Conservation (phyloP, 2,113 vertebrate genomes). For the Alaudala cheleensis region DNA sequence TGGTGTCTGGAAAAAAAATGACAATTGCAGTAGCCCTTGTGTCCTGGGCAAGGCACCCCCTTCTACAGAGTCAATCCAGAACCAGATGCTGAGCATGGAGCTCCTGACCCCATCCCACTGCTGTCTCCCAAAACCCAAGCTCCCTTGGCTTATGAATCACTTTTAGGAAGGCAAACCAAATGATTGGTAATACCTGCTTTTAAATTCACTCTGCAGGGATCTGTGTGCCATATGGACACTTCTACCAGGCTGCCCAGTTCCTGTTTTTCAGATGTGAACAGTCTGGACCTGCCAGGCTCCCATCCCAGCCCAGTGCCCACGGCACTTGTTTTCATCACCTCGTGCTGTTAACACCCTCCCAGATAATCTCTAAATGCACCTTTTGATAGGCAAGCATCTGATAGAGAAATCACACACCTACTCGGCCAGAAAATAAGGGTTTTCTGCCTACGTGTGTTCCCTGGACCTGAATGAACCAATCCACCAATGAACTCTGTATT, state of each 20-base stretch:
- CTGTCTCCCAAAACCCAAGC: not conserved
- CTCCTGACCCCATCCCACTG: not conserved
- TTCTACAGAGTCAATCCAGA: not conserved
- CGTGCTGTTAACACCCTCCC: not conserved
- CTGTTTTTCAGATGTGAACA: not conserved
- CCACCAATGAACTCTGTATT: fast-evolving
- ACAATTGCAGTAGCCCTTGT: not conserved
- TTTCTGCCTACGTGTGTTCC: not conserved
- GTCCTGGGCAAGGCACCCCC: not conserved
- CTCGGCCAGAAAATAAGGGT: not conserved
- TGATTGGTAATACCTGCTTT: not conserved
- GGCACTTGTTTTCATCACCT: not conserved
- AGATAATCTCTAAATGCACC: not conserved
- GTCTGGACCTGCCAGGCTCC: not conserved
- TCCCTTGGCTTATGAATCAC: not conserved
- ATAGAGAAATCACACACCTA: not conserved
- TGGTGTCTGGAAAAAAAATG: not conserved
- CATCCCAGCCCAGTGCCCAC: not conserved
- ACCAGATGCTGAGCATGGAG: fast-evolving
- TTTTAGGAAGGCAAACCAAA: not conserved
- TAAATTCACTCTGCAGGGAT: not conserved
- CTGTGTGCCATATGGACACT: fast-evolving
- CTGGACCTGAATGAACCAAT: not conserved
- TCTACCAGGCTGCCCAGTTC: not conserved
- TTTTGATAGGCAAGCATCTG: constrained; percentile 4